A percentile compares a stretch with the other conserved stretches of the same genome.
phyloP scores from a whole-genome alignment of 1,140 invertebrate species.

The Sipha flava region DNA sequence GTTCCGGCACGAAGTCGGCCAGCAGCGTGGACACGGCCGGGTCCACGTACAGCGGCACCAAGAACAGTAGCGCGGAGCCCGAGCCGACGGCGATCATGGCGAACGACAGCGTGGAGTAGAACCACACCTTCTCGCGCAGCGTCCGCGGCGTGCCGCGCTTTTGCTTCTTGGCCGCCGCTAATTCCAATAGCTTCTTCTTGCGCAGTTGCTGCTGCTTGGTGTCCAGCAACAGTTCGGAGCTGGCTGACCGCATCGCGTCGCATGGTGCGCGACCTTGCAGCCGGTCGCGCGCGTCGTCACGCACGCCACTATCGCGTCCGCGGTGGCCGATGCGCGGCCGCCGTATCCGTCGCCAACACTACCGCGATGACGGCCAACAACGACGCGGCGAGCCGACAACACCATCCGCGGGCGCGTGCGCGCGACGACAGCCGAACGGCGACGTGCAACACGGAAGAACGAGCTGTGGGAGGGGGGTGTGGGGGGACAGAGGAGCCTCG shows the following conservation, averaged over 20 bases:
- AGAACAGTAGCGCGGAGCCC: conserved; percentile 71
- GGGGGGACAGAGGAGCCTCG: not conserved
- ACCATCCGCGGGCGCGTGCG: not conserved
- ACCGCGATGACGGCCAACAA: not conserved
- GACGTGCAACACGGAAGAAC: no score
- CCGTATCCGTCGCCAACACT: conserved; percentile 39
- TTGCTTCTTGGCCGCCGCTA: conserved; percentile 48
- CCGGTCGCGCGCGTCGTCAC: conserved; percentile 40
- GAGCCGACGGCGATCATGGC: conserved; percentile 69
- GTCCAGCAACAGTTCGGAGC: conserved; percentile 73
- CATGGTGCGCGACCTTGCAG: conserved; percentile 41
- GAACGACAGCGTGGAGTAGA: conserved; percentile 69
- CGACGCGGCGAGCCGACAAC: not conserved
- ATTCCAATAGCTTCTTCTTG: conserved; percentile 59
- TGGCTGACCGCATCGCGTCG: conserved; percentile 64
- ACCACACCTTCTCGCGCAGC: conserved; percentile 64
- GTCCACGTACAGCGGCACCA: conserved; percentile 81
- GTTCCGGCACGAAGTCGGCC: conserved; percentile 69
- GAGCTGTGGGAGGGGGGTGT: not conserved
- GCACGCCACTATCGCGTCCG: conserved; percentile 37
- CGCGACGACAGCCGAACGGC: no score
- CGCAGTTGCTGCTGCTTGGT: conserved; percentile 57
- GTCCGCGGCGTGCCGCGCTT: conserved; percentile 52
- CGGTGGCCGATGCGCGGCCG: conserved; percentile 41
- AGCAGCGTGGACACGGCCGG: conserved; percentile 79